Evolutionary conservation across 1,140 invertebrate species (phyloP).

Genomic region (Condylostylus longicornis): DNA sequence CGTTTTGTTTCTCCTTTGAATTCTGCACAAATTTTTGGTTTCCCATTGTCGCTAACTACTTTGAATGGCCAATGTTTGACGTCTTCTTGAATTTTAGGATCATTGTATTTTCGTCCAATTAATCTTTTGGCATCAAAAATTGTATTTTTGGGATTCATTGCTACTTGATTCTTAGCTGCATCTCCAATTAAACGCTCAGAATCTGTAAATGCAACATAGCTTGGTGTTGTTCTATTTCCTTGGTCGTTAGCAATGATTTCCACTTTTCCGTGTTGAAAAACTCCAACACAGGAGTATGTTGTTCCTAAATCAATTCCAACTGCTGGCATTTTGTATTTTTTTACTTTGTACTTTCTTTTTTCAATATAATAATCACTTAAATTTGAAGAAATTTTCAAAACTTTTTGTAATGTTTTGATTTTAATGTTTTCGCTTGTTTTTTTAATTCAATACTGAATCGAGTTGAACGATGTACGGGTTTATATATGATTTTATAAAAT

Average conservation of each 20-base stretch:
- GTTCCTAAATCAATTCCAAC: conserved; percentile 59
- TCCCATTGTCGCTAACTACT: conserved; percentile 43
- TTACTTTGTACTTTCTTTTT: neutral
- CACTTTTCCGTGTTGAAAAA: conserved; percentile 65
- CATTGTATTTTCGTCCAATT: conserved; percentile 47
- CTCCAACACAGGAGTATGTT: conserved; percentile 60
- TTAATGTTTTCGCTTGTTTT: too few relatives aligned
- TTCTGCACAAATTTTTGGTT: conserved; percentile 49
- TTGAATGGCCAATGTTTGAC: conserved; percentile 58
- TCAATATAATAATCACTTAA: neutral
- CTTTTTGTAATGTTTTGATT: too few relatives aligned
- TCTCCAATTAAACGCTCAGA: conserved; percentile 76
- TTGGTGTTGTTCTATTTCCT: conserved; percentile 89
- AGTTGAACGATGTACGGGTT: too few relatives aligned
- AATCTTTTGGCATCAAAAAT: conserved; percentile 53
- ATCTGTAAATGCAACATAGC: conserved; percentile 79
- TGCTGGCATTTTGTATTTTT: conserved; percentile 29
- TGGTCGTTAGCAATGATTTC: conserved; percentile 86
- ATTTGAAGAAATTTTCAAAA: too few relatives aligned
- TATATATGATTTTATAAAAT: too few relatives aligned
- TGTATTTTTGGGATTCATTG: conserved; percentile 69
- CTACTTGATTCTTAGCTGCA: conserved; percentile 49
- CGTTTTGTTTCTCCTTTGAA: conserved; percentile 52
- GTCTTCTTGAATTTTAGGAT: conserved; percentile 50
- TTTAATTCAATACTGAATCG: too few relatives aligned